A percentile compares a stretch with the other conserved stretches of the same genome.
phyloP scores from a whole-genome alignment of 2,113 vertebrate genomes.

The Ochotona princeps region DNA sequence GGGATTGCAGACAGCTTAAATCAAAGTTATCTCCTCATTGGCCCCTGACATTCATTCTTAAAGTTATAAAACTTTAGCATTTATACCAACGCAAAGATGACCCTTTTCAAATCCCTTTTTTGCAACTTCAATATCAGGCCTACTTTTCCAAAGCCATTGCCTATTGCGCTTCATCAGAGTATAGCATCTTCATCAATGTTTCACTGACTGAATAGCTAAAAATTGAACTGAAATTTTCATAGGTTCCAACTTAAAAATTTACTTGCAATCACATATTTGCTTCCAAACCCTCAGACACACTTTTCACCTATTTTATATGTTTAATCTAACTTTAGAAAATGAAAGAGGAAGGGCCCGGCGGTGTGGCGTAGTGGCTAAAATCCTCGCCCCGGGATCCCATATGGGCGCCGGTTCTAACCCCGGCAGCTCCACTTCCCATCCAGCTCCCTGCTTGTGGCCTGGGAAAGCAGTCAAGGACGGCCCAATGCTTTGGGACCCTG shows the following conservation, averaged over 20 bases:
- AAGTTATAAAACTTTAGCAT: neutral
- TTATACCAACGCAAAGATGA: neutral
- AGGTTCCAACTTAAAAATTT: conserved; percentile 1
- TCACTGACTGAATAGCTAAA: neutral
- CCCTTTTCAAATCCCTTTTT: neutral
- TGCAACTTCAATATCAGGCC: neutral
- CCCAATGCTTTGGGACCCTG: too few species aligned
- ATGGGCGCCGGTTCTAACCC: too few species aligned
- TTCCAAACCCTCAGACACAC: neutral
- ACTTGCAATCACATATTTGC: neutral
- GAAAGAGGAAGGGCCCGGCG: too few species aligned
- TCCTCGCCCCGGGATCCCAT: too few species aligned
- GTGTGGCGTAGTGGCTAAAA: too few species aligned
- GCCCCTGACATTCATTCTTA: neutral
- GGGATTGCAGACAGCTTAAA: too few species aligned
- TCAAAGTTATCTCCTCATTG: too few species aligned
- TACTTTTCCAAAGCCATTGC: neutral
- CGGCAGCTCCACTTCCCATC: too few species aligned
- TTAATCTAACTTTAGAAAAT: neutral
- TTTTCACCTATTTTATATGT: neutral
- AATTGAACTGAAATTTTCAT: neutral
- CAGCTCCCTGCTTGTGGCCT: too few species aligned
- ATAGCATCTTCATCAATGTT: neutral
- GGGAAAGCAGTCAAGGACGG: too few species aligned
- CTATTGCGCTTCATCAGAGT: neutral